Base-by-base conservation (phyloP, 2,113 vertebrate species). In the Scopus umbretta region DNA sequence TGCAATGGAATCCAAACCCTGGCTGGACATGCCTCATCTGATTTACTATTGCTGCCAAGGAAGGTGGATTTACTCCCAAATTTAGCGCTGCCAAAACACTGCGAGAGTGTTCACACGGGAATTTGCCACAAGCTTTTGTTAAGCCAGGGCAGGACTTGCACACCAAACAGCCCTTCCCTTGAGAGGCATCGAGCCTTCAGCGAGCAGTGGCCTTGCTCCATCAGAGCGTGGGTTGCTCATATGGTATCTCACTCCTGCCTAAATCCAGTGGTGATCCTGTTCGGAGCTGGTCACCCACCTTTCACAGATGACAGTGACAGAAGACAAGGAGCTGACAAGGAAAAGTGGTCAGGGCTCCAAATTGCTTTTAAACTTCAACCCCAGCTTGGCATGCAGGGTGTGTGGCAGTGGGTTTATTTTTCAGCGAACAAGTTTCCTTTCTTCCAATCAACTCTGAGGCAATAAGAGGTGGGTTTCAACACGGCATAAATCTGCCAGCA, bases 381-480 rank as follows among this genome's bases (percentile, higher is more conserved):
- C 23, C 8, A 80, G 47, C 71, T 80, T 59, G 78, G 78, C 84
- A 96, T 43, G 71, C 89, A 73, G n/a, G 62, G 66, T 7, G 7
- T 8, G 10, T 25, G 58, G 84, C 45, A 88, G n/a, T 0, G 2
- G 59, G 86, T 70, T 95, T 96, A 73, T 87, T 86, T 94, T 86
- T 66, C 81, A 96, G 81, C 32, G 1, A 97, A 94, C 80, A 91
- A 82, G 52, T 96, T 96, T 94, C 43, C 90, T 92, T 94, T 90
- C 92, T 96, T 96, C 73, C 92, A 96, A 95, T 97, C 94, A 91
- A 91, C 80, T 93, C 85, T 61, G 95, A 95, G 50, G 88, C 92
- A 97, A 62, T 86, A 92, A 97, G 93, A 93, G 29, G 71, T 68
- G 75, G 61, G 67, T 90, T 97, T 97, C 93, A 94, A 94, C 92